phyloP scores from a whole-genome alignment of 23 tunicate genomes.

The Halocynthia aurantium region DNA sequence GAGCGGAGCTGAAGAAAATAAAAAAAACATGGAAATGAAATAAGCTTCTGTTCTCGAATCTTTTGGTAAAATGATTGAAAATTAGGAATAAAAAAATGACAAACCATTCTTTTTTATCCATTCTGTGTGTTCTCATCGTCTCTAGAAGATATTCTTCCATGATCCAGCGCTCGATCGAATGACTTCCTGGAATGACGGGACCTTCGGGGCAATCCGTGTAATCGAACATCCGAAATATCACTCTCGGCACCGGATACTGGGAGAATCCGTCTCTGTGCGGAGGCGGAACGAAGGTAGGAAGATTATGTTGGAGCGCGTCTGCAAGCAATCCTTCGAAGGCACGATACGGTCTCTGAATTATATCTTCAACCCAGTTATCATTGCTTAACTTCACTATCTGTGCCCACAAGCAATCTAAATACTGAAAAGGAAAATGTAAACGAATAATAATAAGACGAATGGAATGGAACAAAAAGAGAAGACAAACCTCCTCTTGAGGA shows the following conservation, averaged over 20 bases:
- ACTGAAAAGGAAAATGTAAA: constrained; percentile 29
- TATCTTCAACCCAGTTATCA: constrained; percentile 92
- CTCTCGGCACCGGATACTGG: constrained; percentile 69
- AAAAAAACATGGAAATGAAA: not conserved
- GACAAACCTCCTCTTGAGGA: constrained; percentile 78
- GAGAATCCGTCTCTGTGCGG: constrained; percentile 73
- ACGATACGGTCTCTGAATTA: constrained; percentile 76
- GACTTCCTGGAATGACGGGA: constrained; percentile 80
- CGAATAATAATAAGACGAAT: not conserved
- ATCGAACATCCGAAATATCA: constrained; percentile 90
- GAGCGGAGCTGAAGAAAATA: constrained; percentile 31
- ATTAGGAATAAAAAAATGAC: not conserved
- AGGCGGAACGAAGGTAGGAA: constrained; percentile 77
- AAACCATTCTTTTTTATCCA: constrained; percentile 86
- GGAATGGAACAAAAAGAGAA: not conserved
- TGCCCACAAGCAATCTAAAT: constrained; percentile 85
- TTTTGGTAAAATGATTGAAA: not conserved
- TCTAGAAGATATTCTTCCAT: constrained; percentile 68
- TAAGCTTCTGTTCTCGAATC: not conserved
- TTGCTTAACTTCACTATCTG: constrained; percentile 77
- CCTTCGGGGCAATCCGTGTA: constrained; percentile 96
- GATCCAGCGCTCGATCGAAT: constrained; percentile 88
- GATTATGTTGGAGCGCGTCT: constrained; percentile 74
- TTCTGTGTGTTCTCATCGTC: constrained; percentile 39
- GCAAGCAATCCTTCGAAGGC: constrained; percentile 84